These are phyloP conservation scores for Cervus canadensis DNA, from an alignment of 2,113 vertebrate species.

Conservation along the genomic window DNA sequence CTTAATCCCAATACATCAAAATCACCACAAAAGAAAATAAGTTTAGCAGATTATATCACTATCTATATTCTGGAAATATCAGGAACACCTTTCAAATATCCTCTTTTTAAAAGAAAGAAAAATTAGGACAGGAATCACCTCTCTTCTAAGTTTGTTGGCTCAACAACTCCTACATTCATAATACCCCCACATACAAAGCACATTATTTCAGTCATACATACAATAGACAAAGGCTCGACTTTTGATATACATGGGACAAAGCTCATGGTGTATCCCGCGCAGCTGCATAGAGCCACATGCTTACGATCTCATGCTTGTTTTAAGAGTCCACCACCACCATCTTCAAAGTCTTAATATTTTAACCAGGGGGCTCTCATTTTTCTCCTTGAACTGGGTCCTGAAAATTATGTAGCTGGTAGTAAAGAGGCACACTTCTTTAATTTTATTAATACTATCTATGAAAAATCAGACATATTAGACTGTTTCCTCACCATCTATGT, in stretches of 20 bases:
- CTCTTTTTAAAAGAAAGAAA: background rate
- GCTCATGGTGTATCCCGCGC: background rate
- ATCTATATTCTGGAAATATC: background rate
- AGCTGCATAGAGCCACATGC: background rate
- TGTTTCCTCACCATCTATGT: background rate
- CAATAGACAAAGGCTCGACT: background rate
- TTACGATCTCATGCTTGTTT: background rate
- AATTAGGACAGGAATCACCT: background rate
- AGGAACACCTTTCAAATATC: background rate
- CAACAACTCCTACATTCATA: background rate
- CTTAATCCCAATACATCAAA: background rate
- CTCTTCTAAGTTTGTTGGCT: background rate
- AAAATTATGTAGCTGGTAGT: background rate
- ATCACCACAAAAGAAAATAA: background rate
- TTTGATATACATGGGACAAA: background rate
- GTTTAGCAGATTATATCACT: background rate
- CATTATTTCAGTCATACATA: background rate
- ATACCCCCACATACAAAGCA: rapidly evolving
- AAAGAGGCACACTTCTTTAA: background rate
- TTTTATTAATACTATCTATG: background rate
- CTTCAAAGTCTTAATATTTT: background rate
- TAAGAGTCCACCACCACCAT: background rate
- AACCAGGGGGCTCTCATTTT: background rate
- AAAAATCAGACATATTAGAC: background rate
- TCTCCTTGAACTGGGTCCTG: background rate